Evolutionary conservation across 2,888 invertebrate genomes (phyloP).

Genomic region (Lasioglossum leucozonium): DNA sequence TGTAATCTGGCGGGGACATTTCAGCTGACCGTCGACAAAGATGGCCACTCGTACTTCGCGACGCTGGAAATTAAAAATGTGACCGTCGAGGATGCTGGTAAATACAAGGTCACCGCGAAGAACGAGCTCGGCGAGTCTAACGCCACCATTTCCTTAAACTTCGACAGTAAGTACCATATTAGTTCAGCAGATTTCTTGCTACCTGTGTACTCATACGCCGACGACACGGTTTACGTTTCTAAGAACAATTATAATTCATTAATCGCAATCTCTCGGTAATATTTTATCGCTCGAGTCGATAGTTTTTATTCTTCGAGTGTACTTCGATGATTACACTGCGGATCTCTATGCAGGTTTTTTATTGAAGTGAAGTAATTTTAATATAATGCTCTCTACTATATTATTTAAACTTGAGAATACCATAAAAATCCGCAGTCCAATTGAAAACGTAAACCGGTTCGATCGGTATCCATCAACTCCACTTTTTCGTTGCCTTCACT

Average conservation of each 20-base stretch:
- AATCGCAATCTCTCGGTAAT: not conserved
- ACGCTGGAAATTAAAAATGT: slow-evolving; percentile 97
- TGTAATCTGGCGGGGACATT: slow-evolving; percentile 67
- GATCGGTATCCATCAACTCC: slow-evolving; percentile 44
- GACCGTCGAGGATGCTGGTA: slow-evolving; percentile 98
- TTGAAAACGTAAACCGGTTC: slow-evolving; percentile 36
- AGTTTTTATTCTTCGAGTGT: not conserved
- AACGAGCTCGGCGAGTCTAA: slow-evolving; percentile 99
- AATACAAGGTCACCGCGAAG: slow-evolving; percentile 98
- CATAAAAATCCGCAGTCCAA: not conserved
- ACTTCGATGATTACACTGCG: too few species aligned
- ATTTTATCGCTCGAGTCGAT: not conserved
- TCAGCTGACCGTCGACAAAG: slow-evolving; percentile 94
- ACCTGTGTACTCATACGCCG: slow-evolving; percentile 25
- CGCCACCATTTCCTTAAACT: slow-evolving; percentile 98
- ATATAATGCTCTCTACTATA: not conserved
- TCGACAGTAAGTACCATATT: slow-evolving; percentile 94
- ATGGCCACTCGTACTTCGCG: slow-evolving; percentile 97
- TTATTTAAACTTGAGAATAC: not conserved
- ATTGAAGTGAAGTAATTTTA: not conserved
- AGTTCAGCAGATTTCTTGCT: not conserved
- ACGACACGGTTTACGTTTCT: slow-evolving; percentile 41
- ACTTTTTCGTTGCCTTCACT: slow-evolving; percentile 58
- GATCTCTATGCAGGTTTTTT: not conserved
- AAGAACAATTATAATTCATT: slow-evolving; percentile 26